Percentiles rank a stretch among this genome's conserved stretches.
phyloP scores from a whole-genome alignment of 2,888 invertebrate species.

The Choristoneura rosaceana region DNA sequence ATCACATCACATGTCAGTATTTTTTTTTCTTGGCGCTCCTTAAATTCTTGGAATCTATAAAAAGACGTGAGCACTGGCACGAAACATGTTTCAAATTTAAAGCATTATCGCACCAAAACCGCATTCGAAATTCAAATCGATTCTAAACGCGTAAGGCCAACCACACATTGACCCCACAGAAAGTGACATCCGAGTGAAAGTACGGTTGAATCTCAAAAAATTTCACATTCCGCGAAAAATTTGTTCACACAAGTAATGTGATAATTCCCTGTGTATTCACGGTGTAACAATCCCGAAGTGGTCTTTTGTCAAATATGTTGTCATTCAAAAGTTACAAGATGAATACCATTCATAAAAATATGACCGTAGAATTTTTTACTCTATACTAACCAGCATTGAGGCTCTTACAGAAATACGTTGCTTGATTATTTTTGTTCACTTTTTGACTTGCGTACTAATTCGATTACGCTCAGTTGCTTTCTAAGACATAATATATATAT shows the following conservation, averaged over 20 bases:
- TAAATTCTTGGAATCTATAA: background rate
- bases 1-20: background rate
- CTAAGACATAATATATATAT: conserved; percentile 51
- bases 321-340: conserved; percentile 56
- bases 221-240: conserved; percentile 62
- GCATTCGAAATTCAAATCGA: conserved; percentile 58
- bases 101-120: conserved; percentile 47
- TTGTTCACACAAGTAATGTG: conserved; percentile 72
- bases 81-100: conserved; percentile 40
- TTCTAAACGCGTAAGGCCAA: conserved; percentile 49
- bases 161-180: conserved; percentile 61
- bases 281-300: conserved; percentile 63
- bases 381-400: background rate
- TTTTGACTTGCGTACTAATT: conserved; percentile 39
- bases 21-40: background rate
- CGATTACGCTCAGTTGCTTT: conserved; percentile 50
- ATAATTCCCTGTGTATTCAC: conserved; percentile 63
- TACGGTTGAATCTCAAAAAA: conserved; percentile 51
- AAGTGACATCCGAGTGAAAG: conserved; percentile 74
- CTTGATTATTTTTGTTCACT: conserved; percentile 42
- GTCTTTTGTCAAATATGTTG: conserved; percentile 61
- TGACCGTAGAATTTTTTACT: conserved; percentile 6
- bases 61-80: conserved; percentile 13
- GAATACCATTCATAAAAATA: conserved; percentile 27
- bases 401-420: conserved; percentile 25